These are phyloP conservation scores for Platysteira castanea DNA, from an alignment of 2,113 vertebrate species.

Conservation along the genomic window DNA sequence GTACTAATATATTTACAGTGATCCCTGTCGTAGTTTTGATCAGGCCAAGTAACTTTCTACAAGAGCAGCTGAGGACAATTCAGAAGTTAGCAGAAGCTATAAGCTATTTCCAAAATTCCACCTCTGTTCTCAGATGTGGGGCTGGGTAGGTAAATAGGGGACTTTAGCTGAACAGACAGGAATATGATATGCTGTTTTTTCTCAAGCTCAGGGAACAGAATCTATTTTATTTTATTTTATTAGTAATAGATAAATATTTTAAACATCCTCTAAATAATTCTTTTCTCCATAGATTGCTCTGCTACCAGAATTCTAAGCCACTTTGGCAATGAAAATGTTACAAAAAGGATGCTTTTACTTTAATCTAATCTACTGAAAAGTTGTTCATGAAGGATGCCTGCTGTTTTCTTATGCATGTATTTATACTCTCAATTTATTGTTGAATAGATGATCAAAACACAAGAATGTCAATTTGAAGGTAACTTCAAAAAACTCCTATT, in stretches of 20 bases:
- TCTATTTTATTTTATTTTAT: neutral
- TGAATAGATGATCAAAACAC: conserved; percentile 13
- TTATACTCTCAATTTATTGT: neutral
- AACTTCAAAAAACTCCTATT: neutral
- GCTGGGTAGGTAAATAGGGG: neutral
- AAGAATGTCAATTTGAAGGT: neutral
- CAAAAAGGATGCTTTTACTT: neutral
- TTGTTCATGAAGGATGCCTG: neutral
- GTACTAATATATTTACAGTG: neutral
- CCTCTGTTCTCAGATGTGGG: neutral
- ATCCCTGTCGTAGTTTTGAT: neutral
- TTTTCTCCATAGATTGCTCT: neutral
- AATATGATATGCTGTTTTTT: neutral
- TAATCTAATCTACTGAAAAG: neutral
- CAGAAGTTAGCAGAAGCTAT: rapidly evolving
- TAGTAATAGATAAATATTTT: neutral
- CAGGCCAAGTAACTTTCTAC: neutral
- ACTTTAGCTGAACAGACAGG: neutral
- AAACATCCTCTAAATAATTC: neutral
- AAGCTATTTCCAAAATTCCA: neutral
- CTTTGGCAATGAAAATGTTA: neutral
- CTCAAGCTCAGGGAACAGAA: neutral
- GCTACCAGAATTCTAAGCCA: neutral
- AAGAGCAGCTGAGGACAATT: neutral
- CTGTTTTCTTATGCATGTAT: neutral